Conservation (phyloP, 2,113 vertebrate species). For the Actenoides hombroni region DNA sequence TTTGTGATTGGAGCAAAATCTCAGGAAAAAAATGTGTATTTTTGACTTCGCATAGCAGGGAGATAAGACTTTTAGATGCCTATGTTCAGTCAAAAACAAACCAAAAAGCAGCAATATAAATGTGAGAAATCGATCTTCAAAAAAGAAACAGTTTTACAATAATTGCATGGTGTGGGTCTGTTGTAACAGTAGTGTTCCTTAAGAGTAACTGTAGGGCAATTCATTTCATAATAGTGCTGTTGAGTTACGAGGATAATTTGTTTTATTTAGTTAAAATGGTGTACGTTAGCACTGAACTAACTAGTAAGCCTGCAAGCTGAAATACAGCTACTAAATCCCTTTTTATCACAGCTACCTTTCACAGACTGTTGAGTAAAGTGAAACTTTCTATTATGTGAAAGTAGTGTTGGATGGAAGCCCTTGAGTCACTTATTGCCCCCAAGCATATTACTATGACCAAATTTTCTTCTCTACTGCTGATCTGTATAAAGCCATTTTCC, state of each 20-base stretch:
- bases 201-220: neutral
- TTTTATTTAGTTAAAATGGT: neutral
- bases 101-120: neutral
- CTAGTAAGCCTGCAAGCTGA: neutral
- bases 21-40: neutral
- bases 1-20: neutral
- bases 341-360: neutral
- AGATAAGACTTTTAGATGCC: neutral
- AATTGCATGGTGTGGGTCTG: neutral
- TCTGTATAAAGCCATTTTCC: neutral
- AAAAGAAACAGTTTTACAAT: neutral
- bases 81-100: neutral
- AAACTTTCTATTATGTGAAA: neutral
- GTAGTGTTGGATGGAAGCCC: neutral
- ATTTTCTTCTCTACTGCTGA: neutral
- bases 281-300: neutral
- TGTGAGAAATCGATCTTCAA: neutral
- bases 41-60: neutral
- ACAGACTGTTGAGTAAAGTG: neutral
- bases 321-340: neutral
- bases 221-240: neutral
- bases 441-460: neutral
- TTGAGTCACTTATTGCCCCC: neutral
- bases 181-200: neutral
- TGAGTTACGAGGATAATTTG: neutral